Percentiles rank a stretch among this genome's conserved stretches.
Evolutionary conservation across 92 coral and sea anemone species (phyloP).

Genomic region (Galaxea fascicularis): DNA sequence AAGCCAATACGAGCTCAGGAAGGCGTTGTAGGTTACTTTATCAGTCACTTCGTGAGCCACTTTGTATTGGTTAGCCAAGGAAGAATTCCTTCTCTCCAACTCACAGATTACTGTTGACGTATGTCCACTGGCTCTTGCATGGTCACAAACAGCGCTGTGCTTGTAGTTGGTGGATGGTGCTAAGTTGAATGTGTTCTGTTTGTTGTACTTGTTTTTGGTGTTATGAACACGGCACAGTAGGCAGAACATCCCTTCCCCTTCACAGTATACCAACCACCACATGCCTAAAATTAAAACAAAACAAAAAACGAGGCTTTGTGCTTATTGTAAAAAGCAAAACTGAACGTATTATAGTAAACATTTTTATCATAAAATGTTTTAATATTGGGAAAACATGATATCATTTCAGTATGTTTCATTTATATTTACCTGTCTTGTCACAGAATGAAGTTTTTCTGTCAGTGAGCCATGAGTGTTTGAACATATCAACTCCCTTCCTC

Average conservation of each 20-base stretch:
- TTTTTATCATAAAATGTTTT: constrained; percentile 26
- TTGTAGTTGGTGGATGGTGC: constrained; percentile 45
- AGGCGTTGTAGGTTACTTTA: constrained; percentile 20
- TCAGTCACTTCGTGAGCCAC: constrained; percentile 41
- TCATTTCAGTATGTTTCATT: constrained; percentile 10
- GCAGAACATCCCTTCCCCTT: constrained; percentile 41
- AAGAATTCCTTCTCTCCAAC: constrained; percentile 32
- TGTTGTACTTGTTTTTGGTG: constrained; percentile 38
- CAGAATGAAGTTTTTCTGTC: constrained; percentile 25
- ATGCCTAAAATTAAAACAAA: constrained; percentile 21
- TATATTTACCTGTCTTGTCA: constrained; percentile 25
- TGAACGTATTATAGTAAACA: constrained; percentile 24
- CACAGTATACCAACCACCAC: constrained; percentile 32
- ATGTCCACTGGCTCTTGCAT: constrained; percentile 27
- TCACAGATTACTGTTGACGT: constrained; percentile 14
- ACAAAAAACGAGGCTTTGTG: constrained; percentile 1
- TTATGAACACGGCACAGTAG: constrained; percentile 36
- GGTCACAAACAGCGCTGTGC: constrained; percentile 27
- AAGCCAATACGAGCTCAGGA: constrained; percentile 34
- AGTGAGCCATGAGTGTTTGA: constrained; percentile 43
- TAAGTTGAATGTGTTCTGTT: constrained; percentile 28
- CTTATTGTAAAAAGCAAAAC: constrained; percentile 18
- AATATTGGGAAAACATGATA: constrained; percentile 2
- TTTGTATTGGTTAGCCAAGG: constrained; percentile 17
- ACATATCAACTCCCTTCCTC: constrained; percentile 32